Evolutionary conservation across 2,113 vertebrate genomes (phyloP).

Genomic region (Pteropus alecto): DNA sequence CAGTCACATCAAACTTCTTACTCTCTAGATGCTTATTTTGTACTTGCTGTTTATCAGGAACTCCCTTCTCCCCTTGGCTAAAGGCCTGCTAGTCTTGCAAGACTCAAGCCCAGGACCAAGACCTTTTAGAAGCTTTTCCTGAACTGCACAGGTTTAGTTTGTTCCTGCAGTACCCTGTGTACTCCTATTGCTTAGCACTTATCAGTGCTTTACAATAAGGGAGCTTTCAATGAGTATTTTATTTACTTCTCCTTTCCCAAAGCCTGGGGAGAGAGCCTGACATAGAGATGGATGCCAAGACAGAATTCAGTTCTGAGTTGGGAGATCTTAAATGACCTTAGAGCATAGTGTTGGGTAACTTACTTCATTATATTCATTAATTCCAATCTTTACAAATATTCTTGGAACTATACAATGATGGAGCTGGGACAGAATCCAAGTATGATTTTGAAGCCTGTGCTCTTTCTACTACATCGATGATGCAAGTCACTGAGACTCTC

Average conservation of each 20-base stretch:
- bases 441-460: not conserved
- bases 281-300: not conserved
- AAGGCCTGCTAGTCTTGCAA: not conserved
- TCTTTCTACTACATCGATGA: not conserved
- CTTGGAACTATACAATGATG: not conserved
- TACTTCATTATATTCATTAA: not conserved
- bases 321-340: not conserved
- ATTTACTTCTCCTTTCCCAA: not conserved
- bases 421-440: not conserved
- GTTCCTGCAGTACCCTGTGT: not conserved
- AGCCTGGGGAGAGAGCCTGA: not conserved
- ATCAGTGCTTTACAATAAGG: not conserved
- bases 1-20: not conserved
- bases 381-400: constrained; percentile 24
- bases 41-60: not conserved
- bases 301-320: not conserved
- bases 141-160: not conserved
- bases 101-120: not conserved
- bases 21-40: not conserved
- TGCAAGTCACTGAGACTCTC: not conserved
- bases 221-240: not conserved
- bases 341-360: not conserved
- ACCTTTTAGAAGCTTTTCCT: not conserved
- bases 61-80: not conserved
- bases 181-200: not conserved